Base-by-base conservation (phyloP, 2,797 vertebrate genomes). In the Phaenicophaeus curvirostris region DNA sequence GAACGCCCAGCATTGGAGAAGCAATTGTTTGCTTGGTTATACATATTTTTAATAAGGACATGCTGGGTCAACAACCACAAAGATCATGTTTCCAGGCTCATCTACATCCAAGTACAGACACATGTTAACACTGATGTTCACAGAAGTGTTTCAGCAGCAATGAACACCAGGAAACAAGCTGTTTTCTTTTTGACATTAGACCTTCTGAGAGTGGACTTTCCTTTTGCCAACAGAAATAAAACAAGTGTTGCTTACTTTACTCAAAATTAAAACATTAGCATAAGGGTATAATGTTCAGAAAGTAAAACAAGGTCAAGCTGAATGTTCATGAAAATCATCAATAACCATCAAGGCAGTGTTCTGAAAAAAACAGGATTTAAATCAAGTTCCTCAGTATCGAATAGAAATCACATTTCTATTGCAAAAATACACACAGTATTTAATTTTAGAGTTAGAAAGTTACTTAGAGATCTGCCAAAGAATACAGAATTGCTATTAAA, bases 251-350 rank as follows among this genome's bases (percentile, higher is more conserved):
- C 54, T 89, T 62, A 57, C 27, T 68, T 71, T 41, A 85, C 23
- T 5, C 39, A 35, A 67, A 92, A 85, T 57, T 62, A 85, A 89
- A 91, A 71, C 28, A 75, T 0, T 1, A 84, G 31, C 20, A 53
- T 63, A 75, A 79, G 20, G 7, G 19, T 75, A 23, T 19, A 80
- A 91, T n/a, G 68, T 67, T 87, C 61, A 93, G 37, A 33, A 91
- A 89, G 30, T 80, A 73, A 87, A 95, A 90, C 25, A 72, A 87
- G 57, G 35, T 80, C 78, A 94, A 41, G 42, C 28, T 69, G 59
- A 86, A 76, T 9, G 67, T 46, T 86, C 42, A 71, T 28, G 15
- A 83, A 94, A 93, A 83, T 55, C 7, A 77, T 21, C 46, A 58
- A 57, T 31, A 77, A 67, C 19, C 24, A 74, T 33, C 25, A 58